Conservation (phyloP, 1,140 invertebrate species). For the Nebria ingens region DNA sequence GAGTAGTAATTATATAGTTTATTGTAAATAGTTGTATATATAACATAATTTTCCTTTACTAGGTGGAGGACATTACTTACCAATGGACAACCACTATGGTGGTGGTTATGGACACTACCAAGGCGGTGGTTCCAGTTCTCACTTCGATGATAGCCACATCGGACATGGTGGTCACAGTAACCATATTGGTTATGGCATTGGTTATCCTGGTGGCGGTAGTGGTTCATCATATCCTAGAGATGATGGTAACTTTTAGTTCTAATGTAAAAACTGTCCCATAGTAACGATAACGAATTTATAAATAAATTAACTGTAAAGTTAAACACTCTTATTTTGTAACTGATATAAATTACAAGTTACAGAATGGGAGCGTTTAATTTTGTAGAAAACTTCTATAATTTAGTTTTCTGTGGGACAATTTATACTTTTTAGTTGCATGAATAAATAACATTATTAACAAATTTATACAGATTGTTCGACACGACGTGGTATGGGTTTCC, state of each 20-base stretch:
- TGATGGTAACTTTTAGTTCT: neutral
- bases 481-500: conserved; percentile 58
- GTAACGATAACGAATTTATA: too few relatives aligned
- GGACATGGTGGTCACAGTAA: neutral
- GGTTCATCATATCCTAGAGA: neutral
- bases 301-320: too few relatives aligned
- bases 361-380: too few relatives aligned
- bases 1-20: too few relatives aligned
- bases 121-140: neutral
- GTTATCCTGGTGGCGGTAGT: neutral
- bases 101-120: neutral
- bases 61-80: neutral
- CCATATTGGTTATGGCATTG: conserved; percentile 4
- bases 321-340: too few relatives aligned
- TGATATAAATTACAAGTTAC: too few relatives aligned
- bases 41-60: too few relatives aligned
- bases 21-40: too few relatives aligned
- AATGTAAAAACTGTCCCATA: too few relatives aligned
- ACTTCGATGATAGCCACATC: neutral
- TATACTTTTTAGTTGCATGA: too few relatives aligned
- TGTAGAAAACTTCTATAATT: too few relatives aligned
- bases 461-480: conserved; percentile 54
- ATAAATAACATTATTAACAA: neutral
- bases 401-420: too few relatives aligned
- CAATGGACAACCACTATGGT: neutral